A percentile compares a stretch with the other conserved stretches of the same genome.
These are phyloP conservation scores for Macrotis lagotis DNA, from an alignment of 2,113 vertebrate species.

Conservation along the genomic window DNA sequence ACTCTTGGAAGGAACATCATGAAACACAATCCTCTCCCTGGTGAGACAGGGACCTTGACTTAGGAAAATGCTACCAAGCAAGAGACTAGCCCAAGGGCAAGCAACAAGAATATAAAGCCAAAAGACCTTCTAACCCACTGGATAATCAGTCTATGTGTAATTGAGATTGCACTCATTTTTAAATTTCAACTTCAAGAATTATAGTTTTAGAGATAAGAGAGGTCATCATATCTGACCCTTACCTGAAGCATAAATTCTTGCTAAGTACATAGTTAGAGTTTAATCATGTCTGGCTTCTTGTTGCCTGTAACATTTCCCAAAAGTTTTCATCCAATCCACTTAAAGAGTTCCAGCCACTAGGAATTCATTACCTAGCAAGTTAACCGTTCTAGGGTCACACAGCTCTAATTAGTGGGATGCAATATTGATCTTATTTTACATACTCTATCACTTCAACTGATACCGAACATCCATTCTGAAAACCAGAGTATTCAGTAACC, in stretches of 20 bases:
- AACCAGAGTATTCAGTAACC: background rate
- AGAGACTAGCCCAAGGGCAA: background rate
- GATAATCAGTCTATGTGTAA: background rate
- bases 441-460: background rate
- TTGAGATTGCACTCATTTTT: background rate
- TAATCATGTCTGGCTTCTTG: background rate
- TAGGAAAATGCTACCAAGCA: background rate
- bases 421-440: background rate
- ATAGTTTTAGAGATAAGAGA: background rate
- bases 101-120: background rate
- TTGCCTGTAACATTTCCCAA: background rate
- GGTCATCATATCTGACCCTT: background rate
- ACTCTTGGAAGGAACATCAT: constrained; percentile 2
- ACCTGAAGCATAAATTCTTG: background rate
- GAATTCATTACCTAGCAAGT: background rate
- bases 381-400: too few species aligned
- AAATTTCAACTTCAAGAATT: background rate
- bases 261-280: background rate
- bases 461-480: background rate
- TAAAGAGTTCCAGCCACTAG: background rate
- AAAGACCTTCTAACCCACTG: background rate
- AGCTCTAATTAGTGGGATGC: background rate
- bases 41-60: background rate
- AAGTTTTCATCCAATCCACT: background rate
- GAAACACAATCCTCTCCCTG: background rate